Evolutionary conservation across 2,888 invertebrate species (phyloP), one percentile per base, ranked within the genome.

Genomic region (Synanthedon formicaeformis): DNA sequence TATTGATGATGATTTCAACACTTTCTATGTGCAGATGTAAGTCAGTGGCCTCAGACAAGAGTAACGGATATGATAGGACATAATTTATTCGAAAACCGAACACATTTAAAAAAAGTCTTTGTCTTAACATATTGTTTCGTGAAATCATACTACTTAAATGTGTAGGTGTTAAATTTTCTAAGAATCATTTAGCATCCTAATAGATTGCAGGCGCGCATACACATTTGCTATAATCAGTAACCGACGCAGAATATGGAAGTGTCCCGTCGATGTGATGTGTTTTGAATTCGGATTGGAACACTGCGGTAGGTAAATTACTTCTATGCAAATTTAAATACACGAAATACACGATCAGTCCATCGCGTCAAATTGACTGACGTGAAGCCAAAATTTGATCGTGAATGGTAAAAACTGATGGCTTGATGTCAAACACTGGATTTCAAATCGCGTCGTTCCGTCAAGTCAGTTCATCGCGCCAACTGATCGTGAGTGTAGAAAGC

Each of bases 101-200:
- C 2, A 34, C 34, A n/a, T 45, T 14, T 45, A 14, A 13, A 13
- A 45, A 45, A 45, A 23, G 23, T 13, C n/a, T 45, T 45, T 45
- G 45, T 45, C 45, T 6, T 45, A 13, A 45, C 11, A 13, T 13
- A 13, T 45, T 45, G 13, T 12, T 45, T 45, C 45, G 13, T 14
- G 45, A 45, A 45, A 45, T n/a, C 45, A 45, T 34, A 34, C 34
- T 34, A n/a, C n/a, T n/a, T n/a, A 10, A 12, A n/a, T 6, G 45
- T 14, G 14, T 23, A 18, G 27, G 50, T 50, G 50, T 49, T 78
- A 81, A 78, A 78, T 66, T 62, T 82, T 83, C 84, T 63, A 58
- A 52, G 82, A 80, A 85, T 63, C 72, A 64, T 71, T 83, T 73
- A 73, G 69, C 71, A 76, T 81, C 66, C 63, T 77, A 81, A 81